phyloP scores from a whole-genome alignment of 2,888 invertebrate genomes.

The Timandra comae region DNA sequence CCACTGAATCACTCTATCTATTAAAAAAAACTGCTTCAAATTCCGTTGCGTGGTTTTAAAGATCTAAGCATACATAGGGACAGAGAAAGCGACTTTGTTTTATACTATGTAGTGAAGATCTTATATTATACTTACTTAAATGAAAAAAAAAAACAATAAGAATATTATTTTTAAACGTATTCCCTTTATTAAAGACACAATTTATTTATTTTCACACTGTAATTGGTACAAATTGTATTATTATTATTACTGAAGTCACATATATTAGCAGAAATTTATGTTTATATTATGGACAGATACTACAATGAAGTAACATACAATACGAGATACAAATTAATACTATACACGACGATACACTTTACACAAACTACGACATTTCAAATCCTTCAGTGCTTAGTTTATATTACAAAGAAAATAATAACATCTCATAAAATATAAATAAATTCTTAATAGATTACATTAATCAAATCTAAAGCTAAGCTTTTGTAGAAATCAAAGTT shows the following conservation, averaged over 20 bases:
- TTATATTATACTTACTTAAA: neutral
- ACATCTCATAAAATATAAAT: slow-evolving; percentile 4
- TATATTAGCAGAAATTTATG: slow-evolving; percentile 3
- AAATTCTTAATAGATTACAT: no score
- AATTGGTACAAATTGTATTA: slow-evolving; percentile 4
- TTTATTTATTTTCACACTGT: slow-evolving; percentile 4
- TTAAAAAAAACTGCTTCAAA: no score
- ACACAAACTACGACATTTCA: slow-evolving; percentile 42
- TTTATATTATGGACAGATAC: slow-evolving; percentile 5
- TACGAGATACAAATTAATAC: slow-evolving; percentile 12
- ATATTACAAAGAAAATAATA: slow-evolving; percentile 11
- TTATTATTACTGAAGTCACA: slow-evolving; percentile 2
- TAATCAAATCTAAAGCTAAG: no score
- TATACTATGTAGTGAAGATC: no score
- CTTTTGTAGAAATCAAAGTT: no score
- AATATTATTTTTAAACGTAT: slow-evolving; percentile 4
- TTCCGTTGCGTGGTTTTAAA: no score
- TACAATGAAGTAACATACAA: slow-evolving; percentile 1
- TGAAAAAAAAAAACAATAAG: slow-evolving; percentile 3
- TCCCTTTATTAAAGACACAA: slow-evolving; percentile 17
- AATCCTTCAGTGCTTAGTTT: slow-evolving; percentile 55
- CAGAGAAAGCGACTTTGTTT: no score
- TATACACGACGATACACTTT: slow-evolving; percentile 9
- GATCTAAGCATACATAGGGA: no score
- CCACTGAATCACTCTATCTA: no score